These are phyloP conservation scores for Caenorhabditis doughertyi DNA, from an alignment of 2,888 invertebrate species.

Conservation along the genomic window DNA sequence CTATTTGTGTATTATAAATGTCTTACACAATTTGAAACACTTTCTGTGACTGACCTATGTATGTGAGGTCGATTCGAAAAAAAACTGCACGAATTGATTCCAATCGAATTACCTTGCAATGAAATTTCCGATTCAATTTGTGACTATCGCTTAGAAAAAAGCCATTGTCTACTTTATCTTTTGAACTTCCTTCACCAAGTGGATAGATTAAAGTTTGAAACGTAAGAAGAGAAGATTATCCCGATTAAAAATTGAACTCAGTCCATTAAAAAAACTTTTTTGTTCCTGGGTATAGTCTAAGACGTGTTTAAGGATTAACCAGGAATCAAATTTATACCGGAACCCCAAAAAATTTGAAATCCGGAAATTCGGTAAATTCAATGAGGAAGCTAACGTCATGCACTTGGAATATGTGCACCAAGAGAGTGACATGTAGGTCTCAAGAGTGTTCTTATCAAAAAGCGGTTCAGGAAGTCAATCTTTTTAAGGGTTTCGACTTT, in stretches of 20 bases:
- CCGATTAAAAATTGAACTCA: too few relatives aligned
- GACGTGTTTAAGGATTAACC: too few relatives aligned
- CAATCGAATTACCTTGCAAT: neutral
- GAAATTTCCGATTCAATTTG: neutral
- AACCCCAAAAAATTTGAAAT: neutral
- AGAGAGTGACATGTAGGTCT: constrained; percentile 26
- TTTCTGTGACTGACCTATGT: too few relatives aligned
- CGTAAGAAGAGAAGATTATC: too few relatives aligned
- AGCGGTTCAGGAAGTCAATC: constrained; percentile 1
- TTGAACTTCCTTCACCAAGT: neutral
- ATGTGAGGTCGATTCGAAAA: neutral
- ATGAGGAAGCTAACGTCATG: constrained; percentile 8
- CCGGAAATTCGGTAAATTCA: neutral
- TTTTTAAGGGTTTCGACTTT: neutral
- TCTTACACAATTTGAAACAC: too few relatives aligned
- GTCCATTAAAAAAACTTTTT: too few relatives aligned
- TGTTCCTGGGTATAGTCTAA: too few relatives aligned
- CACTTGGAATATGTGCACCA: neutral
- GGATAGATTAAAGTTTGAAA: constrained; percentile 6
- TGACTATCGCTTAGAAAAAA: neutral
- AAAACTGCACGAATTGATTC: neutral
- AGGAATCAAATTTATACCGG: neutral
- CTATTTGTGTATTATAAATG: too few relatives aligned
- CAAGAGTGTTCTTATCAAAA: constrained; percentile 26
- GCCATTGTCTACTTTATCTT: neutral